Percentiles rank a stretch among this genome's conserved stretches.
These are phyloP conservation scores for Pheosia tremula DNA, from an alignment of 2,888 invertebrate genomes.

Conservation along the genomic window DNA sequence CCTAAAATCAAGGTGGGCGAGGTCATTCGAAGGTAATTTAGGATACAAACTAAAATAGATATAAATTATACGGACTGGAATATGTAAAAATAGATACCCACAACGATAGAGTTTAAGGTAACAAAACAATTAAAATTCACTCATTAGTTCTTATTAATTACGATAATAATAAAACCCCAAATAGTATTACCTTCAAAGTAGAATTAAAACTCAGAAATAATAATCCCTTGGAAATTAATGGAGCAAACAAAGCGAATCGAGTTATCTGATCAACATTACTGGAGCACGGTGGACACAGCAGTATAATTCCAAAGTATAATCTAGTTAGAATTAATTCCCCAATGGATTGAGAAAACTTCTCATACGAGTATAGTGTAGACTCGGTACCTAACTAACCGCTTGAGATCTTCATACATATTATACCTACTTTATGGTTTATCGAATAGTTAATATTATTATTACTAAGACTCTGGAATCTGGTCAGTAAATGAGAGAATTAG, in stretches of 20 bases:
- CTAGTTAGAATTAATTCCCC: conserved; percentile 37
- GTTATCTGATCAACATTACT: conserved; percentile 49
- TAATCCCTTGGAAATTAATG: conserved; percentile 34
- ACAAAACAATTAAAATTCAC: too few species aligned
- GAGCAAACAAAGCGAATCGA: conserved; percentile 46
- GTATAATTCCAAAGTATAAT: conserved; percentile 43
- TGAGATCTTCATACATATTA: background rate
- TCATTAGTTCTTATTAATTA: background rate
- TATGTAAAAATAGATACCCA: too few species aligned
- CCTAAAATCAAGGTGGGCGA: background rate
- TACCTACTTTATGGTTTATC: too few species aligned
- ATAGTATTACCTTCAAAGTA: background rate
- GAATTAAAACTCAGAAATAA: conserved; percentile 7
- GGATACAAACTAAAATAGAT: background rate
- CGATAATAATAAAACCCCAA: background rate
- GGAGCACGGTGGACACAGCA: conserved; percentile 21
- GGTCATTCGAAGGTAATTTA: background rate
- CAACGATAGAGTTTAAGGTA: too few species aligned
- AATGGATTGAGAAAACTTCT: conserved; percentile 36
- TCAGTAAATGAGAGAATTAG: too few species aligned
- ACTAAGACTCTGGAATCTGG: background rate
- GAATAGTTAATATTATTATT: background rate
- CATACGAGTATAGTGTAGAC: conserved; percentile 20
- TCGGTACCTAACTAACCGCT: conserved; percentile 19
- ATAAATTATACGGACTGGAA: too few species aligned